These are phyloP conservation scores for Formica exsecta DNA, from an alignment of 1,140 invertebrate species.

Conservation along the genomic window DNA sequence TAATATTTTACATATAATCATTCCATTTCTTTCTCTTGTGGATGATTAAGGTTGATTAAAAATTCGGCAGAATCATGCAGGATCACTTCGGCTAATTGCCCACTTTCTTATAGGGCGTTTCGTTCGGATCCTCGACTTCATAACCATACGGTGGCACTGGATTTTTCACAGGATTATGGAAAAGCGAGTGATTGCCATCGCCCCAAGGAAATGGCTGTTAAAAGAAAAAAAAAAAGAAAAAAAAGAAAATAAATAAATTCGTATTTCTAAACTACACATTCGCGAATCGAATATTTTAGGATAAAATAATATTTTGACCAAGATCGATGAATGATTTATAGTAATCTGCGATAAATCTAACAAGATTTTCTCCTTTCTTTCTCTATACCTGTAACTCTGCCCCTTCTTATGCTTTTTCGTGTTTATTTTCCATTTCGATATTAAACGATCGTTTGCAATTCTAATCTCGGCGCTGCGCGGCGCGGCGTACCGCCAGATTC, in stretches of 20 bases:
- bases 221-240: conserved; percentile 26
- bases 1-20: conserved; percentile 36
- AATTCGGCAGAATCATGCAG: conserved; percentile 30
- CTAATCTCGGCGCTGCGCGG: not conserved
- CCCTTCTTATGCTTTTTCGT: not conserved
- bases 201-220: conserved; percentile 89
- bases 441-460: not conserved
- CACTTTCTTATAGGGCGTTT: conserved; percentile 1
- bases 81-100: conserved; percentile 29
- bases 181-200: conserved; percentile 88
- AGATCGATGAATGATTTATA: not conserved
- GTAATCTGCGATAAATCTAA: not conserved
- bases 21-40: not conserved
- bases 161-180: conserved; percentile 88
- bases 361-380: not conserved
- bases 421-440: not conserved
- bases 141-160: conserved; percentile 88
- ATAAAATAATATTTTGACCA: conserved; percentile 7
- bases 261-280: conserved; percentile 37
- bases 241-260: not conserved
- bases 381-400: not conserved
- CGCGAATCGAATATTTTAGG: not conserved
- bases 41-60: conserved; percentile 36
- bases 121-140: conserved; percentile 82
- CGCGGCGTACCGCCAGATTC: not conserved